Evolutionary conservation across 2,113 vertebrate genomes (phyloP).

Genomic region (Lepus americanus): DNA sequence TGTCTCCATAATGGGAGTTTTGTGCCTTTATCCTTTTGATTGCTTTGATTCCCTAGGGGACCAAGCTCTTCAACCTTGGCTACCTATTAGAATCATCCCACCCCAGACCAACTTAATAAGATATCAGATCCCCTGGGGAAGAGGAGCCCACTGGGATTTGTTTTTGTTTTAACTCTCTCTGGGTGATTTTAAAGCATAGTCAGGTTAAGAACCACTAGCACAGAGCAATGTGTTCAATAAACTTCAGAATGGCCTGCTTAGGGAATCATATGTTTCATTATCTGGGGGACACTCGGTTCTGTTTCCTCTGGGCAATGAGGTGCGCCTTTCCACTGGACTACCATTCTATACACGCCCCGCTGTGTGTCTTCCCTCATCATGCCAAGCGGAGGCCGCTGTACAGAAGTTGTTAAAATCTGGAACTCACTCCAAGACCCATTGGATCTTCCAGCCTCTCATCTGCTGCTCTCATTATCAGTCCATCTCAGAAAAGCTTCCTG

Average conservation of each 20-base stretch:
- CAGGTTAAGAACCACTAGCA: slow-evolving; percentile 28
- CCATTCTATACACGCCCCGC: background rate
- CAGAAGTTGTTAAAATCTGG: slow-evolving; percentile 26
- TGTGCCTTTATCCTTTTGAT: slow-evolving; percentile 22
- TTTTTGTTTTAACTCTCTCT: slow-evolving; percentile 18
- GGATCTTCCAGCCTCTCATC: slow-evolving; percentile 28
- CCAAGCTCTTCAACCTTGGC: background rate
- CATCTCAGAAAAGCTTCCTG: slow-evolving; percentile 19
- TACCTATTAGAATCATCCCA: background rate
- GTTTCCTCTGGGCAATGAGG: slow-evolving; percentile 5
- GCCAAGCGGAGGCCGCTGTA: background rate
- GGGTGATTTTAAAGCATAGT: slow-evolving; percentile 49
- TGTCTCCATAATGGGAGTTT: background rate
- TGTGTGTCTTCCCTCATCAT: background rate
- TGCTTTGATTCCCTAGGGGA: background rate
- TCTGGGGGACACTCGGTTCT: slow-evolving; percentile 20
- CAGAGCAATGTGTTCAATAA: background rate
- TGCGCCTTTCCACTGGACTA: background rate
- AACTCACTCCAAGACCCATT: slow-evolving; percentile 55
- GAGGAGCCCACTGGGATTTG: background rate
- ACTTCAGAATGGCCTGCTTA: slow-evolving; percentile 35
- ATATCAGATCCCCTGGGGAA: background rate
- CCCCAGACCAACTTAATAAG: background rate
- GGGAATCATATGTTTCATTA: background rate
- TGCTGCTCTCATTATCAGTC: slow-evolving; percentile 12